Evolutionary conservation across 2,113 vertebrate genomes (phyloP).

Genomic region (Tamias sibiricus): DNA sequence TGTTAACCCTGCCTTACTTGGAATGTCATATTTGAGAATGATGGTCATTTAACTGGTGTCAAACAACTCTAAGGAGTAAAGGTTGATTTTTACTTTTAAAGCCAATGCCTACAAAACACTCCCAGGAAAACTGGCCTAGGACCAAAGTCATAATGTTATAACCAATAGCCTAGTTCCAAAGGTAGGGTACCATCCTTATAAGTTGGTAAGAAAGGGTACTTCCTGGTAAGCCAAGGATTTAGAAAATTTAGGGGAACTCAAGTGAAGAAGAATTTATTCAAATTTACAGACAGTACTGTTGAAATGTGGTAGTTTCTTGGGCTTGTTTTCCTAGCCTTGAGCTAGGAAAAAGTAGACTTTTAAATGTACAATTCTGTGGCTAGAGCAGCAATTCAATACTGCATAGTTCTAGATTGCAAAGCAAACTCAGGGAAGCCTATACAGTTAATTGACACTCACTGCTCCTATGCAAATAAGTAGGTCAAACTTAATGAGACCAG

Average conservation of each 20-base stretch:
- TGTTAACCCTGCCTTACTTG: background rate
- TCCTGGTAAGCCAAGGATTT: background rate
- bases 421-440: background rate
- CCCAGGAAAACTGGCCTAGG: background rate
- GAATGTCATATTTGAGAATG: background rate
- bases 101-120: background rate
- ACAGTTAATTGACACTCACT: background rate
- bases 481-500: background rate
- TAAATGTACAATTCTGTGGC: background rate
- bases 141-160: background rate
- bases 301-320: background rate
- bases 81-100: constrained; percentile 2
- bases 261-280: background rate
- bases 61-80: background rate
- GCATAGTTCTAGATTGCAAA: background rate
- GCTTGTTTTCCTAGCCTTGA: background rate
- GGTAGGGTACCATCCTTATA: background rate
- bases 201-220: background rate
- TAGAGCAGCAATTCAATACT: background rate
- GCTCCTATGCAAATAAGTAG: background rate
- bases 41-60: background rate
- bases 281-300: background rate
- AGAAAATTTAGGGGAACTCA: background rate
- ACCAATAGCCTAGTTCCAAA: background rate
- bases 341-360: background rate